Evolutionary conservation across 2,888 invertebrate species (phyloP).

Genomic region (Phymatocera aterrima): DNA sequence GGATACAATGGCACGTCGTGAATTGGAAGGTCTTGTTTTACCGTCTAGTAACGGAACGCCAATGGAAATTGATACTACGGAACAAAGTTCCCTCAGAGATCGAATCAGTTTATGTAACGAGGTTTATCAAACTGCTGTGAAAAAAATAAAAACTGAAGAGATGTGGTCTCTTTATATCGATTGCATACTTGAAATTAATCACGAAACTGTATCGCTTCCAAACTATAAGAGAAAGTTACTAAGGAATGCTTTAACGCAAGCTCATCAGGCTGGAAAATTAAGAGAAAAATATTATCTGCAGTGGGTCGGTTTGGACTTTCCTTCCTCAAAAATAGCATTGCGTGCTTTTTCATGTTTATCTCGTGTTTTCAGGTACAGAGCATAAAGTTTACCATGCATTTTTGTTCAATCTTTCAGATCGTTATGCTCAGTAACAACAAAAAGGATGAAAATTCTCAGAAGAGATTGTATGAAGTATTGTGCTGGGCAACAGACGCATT

Average conservation of each 20-base stretch:
- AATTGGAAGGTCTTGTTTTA: constrained; percentile 75
- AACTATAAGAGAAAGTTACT: constrained; percentile 76
- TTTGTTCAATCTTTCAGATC: constrained; percentile 57
- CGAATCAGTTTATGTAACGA: constrained; percentile 75
- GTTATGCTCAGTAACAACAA: constrained; percentile 63
- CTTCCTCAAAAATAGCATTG: neutral
- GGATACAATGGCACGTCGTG: constrained; percentile 80
- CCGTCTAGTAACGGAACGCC: constrained; percentile 56
- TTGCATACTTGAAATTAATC: constrained; percentile 77
- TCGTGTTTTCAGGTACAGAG: neutral
- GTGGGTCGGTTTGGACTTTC: constrained; percentile 69
- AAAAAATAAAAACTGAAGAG: constrained; percentile 74
- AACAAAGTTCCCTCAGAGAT: constrained; percentile 69
- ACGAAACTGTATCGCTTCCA: constrained; percentile 73
- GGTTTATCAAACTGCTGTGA: constrained; percentile 76
- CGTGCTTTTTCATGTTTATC: neutral
- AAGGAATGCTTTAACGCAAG: constrained; percentile 75
- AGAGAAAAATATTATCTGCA: constrained; percentile 76
- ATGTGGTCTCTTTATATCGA: constrained; percentile 79
- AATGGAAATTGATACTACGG: constrained; percentile 60
- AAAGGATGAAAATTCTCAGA: constrained; percentile 56
- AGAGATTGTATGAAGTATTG: constrained; percentile 69
- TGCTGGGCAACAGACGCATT: constrained; percentile 74
- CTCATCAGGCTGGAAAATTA: constrained; percentile 75
- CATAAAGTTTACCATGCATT: too few species aligned